Evolutionary conservation across 2,888 invertebrate genomes (phyloP), one percentile per base, ranked within the genome.

Genomic region (Drosophila fungiperda): DNA sequence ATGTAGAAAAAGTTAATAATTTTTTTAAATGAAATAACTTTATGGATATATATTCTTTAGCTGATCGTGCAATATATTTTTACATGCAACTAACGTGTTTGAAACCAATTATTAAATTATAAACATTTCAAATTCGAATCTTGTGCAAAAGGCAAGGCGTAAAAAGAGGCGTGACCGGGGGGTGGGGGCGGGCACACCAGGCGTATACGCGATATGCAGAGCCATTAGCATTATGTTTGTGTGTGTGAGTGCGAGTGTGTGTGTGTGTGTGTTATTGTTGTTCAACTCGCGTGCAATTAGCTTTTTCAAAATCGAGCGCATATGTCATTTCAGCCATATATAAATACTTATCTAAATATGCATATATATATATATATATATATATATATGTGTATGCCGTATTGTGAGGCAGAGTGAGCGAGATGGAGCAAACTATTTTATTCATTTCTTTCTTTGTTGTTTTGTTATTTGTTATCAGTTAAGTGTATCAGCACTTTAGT

Each of bases 31-130:
- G 20, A 12, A 50, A 50, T 50, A 50, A 26, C 17, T 54, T n/a
- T 52, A 66, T 32, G 63, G 36, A 55, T 42, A 63, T 42, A 63
- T 68, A 79, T 80, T 52, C 70, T 76, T 62, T 76, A 77, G 48
- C 71, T 71, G 78, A 72, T 48, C 64, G 84, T 84, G 84, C 83
- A 89, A 89, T 80, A 89, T 84, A 84, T 78, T 88, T 84, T 84
- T 74, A 81, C 76, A 80, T 82, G 73, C 33, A 69, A 80, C 63
- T 73, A 69, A 70, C 76, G 70, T 84, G 84, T 67, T 73, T 78
- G 49, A 58, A 67, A 29, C 53, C 66, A 65, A 54, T 68, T 77
- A 68, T 57, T n/a, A 50, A 68, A 50, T 35, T 49, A 58, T 58
- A 32, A 58, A 58, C 58, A 32, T 68, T 67, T 35, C 49, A 38